Evolutionary conservation across 2,888 invertebrate species (phyloP), one percentile per base, ranked within the genome.

Genomic region (Chrysodeixis includens): DNA sequence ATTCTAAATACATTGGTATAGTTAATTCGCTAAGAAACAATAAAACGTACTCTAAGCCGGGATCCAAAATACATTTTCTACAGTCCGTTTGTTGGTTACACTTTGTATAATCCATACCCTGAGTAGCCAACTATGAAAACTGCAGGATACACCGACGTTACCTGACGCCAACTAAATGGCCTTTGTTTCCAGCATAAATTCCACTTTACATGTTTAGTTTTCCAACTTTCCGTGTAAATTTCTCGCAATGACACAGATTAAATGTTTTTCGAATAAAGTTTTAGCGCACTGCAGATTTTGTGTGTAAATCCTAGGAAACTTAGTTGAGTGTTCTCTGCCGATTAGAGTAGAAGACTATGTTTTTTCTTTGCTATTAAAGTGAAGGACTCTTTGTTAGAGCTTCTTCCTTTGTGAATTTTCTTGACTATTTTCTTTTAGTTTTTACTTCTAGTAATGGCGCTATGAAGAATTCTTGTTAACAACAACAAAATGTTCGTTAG

Each of bases 181-280:
- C 83, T 84, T 86, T 87, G 86, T 87, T 87, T 84, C 74, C 78
- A 78, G 76, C 78, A 83, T 85, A 86, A 83, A 85, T 86, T 85
- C 82, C 76, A 76, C 72, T 78, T 75, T 77, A 75, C 82, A 75
- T 80, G 81, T 81, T 83, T 76, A 82, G 80, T 85, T 78, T 78
- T 62, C 56, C 71, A 79, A 79, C 79, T 78, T 75, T 64, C 62
- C 49, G 69, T 66, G 71, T 64, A 65, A 71, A 78, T 70, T 78
- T 71, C 71, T 74, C 62, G 59, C 65, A 74, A 70, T 76, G 73
- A 62, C 76, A 77, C 81, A 77, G 79, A 82, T 81, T 80, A 84
- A 83, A 82, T 79, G 79, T 82, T 81, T 81, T 65, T 66, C 56
- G 62, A 68, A 72, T 60, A 72, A 79, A 83, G 51, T 74, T 76